A percentile compares a stretch with the other conserved stretches of the same genome.
phyloP scores from a whole-genome alignment of 2,888 invertebrate species.

The Diaphora mendica region DNA sequence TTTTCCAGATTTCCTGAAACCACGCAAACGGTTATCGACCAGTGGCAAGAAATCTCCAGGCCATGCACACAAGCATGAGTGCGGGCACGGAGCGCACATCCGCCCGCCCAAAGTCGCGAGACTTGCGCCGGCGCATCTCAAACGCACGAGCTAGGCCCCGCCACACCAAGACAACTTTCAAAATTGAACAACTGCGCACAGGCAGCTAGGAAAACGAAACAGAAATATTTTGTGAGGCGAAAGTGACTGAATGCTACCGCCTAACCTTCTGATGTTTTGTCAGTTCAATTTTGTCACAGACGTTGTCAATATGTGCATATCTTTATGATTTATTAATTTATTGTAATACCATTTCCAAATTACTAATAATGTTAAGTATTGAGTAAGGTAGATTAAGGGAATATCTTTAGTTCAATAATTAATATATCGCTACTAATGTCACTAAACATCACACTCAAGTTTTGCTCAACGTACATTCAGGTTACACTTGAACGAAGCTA shows the following conservation, averaged over 20 bases:
- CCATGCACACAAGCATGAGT: slow-evolving; percentile 78
- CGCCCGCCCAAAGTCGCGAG: slow-evolving; percentile 83
- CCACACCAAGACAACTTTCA: slow-evolving; percentile 48
- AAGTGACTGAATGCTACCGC: slow-evolving; percentile 47
- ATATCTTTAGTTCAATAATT: slow-evolving; percentile 74
- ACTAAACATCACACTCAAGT: slow-evolving; percentile 69
- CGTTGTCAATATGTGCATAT: slow-evolving; percentile 74
- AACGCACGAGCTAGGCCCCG: slow-evolving; percentile 77
- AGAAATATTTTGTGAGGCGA: slow-evolving; percentile 18
- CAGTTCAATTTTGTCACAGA: slow-evolving; percentile 58
- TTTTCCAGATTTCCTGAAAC: slow-evolving; percentile 89
- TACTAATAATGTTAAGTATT: slow-evolving; percentile 83
- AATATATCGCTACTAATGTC: slow-evolving; percentile 68
- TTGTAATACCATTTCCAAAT: slow-evolving; percentile 66
- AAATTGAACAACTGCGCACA: slow-evolving; percentile 52
- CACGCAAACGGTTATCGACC: slow-evolving; percentile 87
- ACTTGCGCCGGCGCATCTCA: slow-evolving; percentile 76
- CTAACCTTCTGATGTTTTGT: slow-evolving; percentile 40
- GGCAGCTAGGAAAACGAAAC: slow-evolving; percentile 55
- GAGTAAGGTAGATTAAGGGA: slow-evolving; percentile 79
- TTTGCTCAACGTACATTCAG: slow-evolving; percentile 56
- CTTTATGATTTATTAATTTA: slow-evolving; percentile 81
- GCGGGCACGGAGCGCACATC: slow-evolving; percentile 79
- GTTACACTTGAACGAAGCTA: slow-evolving; percentile 6
- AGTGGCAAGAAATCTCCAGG: slow-evolving; percentile 82